phyloP scores from a whole-genome alignment of 2,888 invertebrate species.

The Dynastes hyllus region DNA sequence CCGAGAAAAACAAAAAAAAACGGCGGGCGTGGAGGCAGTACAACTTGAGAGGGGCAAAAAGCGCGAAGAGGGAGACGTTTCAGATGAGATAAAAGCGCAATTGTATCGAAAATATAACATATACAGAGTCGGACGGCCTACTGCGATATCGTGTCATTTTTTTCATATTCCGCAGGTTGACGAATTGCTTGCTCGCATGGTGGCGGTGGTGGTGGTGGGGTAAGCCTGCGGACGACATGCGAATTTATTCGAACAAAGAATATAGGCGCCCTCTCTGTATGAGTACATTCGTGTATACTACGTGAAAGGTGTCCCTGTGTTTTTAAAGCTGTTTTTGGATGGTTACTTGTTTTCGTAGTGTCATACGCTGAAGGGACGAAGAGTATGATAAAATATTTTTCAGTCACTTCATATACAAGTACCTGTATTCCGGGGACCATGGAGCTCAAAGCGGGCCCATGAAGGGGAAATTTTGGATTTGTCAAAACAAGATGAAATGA shows the following conservation, averaged over 20 bases:
- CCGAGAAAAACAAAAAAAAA: constrained; percentile 7
- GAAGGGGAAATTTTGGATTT: too few relatives aligned
- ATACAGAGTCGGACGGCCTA: constrained; percentile 6
- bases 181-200: constrained; percentile 28
- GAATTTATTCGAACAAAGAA: constrained; percentile 24
- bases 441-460: too few relatives aligned
- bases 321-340: too few relatives aligned
- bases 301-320: too few relatives aligned
- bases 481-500: too few relatives aligned
- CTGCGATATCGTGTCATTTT: neutral
- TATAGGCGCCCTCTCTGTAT: neutral
- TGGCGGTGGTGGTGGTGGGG: neutral
- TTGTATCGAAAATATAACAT: constrained; percentile 38
- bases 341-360: too few relatives aligned
- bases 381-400: too few relatives aligned
- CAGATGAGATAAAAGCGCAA: constrained; percentile 35
- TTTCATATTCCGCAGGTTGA: constrained; percentile 1
- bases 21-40: neutral
- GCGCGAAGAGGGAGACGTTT: constrained; percentile 8
- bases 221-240: constrained; percentile 19
- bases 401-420: too few relatives aligned
- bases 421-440: too few relatives aligned
- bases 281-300: too few relatives aligned
- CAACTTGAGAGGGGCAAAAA: neutral
- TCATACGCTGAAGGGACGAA: too few relatives aligned